These are phyloP conservation scores for Drosophila sechellia DNA, from an alignment of 1,140 invertebrate genomes.

Conservation along the genomic window DNA sequence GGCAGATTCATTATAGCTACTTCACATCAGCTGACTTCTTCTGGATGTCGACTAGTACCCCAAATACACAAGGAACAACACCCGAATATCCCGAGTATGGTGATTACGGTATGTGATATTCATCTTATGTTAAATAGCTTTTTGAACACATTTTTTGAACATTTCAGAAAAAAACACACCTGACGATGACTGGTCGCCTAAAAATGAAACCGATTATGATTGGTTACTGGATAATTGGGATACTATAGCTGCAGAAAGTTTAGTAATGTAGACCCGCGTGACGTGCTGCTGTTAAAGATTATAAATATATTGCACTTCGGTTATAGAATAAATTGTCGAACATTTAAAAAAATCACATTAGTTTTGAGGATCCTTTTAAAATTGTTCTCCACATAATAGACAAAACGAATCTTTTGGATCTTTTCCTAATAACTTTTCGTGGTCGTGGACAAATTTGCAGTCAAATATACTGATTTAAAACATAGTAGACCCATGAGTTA, in stretches of 20 bases:
- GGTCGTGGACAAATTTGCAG: conserved; percentile 4
- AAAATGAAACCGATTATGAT: background rate
- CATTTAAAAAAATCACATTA: conserved; percentile 10
- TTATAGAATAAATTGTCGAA: background rate
- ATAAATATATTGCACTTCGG: background rate
- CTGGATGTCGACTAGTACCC: conserved; percentile 8
- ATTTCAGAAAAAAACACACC: background rate
- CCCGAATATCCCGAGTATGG: background rate
- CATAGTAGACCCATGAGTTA: conserved; percentile 3
- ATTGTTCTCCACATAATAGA: background rate
- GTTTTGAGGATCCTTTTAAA: conserved; percentile 6
- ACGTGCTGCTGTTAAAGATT: background rate
- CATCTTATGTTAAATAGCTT: no score
- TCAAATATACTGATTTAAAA: background rate
- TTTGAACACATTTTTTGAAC: no score
- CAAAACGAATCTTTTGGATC: background rate
- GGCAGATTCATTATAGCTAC: conserved; percentile 24
- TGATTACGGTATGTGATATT: background rate
- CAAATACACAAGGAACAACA: background rate
- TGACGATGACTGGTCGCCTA: background rate
- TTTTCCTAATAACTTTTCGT: background rate
- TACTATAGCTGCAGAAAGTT: no score
- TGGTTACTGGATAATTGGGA: background rate
- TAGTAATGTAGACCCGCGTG: no score
- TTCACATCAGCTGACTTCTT: conserved; percentile 20